These are phyloP conservation scores for Chesias legatella DNA, from an alignment of 2,888 invertebrate genomes.

Conservation along the genomic window DNA sequence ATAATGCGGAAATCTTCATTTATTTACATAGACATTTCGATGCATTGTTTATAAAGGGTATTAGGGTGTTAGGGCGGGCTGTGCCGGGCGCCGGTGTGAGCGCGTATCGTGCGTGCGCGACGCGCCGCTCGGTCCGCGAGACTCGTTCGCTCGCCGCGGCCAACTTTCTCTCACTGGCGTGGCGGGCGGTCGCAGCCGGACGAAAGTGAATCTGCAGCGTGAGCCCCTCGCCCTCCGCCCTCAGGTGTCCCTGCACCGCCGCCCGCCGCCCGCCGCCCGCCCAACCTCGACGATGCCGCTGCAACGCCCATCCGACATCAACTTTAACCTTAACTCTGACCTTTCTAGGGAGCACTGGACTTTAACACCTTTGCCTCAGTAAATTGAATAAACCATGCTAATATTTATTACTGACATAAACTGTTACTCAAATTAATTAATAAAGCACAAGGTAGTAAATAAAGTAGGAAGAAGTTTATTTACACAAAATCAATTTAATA, in stretches of 20 bases:
- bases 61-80: slow-evolving; percentile 49
- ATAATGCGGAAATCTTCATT: slow-evolving; percentile 47
- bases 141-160: slow-evolving; percentile 78
- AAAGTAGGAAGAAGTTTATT: no score
- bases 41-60: slow-evolving; percentile 52
- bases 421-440: no score
- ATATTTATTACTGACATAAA: no score
- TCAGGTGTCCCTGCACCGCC: slow-evolving; percentile 59
- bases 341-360: slow-evolving; percentile 73
- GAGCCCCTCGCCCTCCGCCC: slow-evolving; percentile 51
- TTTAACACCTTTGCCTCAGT: slow-evolving; percentile 33
- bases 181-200: slow-evolving; percentile 70
- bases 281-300: slow-evolving; percentile 49
- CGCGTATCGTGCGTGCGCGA: slow-evolving; percentile 65
- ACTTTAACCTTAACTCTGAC: slow-evolving; percentile 78
- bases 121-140: slow-evolving; percentile 70
- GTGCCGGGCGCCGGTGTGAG: slow-evolving; percentile 43
- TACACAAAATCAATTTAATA: no score
- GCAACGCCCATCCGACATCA: slow-evolving; percentile 66
- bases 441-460: no score
- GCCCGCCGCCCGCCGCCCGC: slow-evolving; percentile 46
- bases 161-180: slow-evolving; percentile 81
- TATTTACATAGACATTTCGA: slow-evolving; percentile 44
- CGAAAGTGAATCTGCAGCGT: slow-evolving; percentile 79
- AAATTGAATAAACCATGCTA: slow-evolving; percentile 22